Evolutionary conservation across 2,888 invertebrate genomes (phyloP), one percentile per base, ranked within the genome.

Genomic region (Acheta domesticus): DNA sequence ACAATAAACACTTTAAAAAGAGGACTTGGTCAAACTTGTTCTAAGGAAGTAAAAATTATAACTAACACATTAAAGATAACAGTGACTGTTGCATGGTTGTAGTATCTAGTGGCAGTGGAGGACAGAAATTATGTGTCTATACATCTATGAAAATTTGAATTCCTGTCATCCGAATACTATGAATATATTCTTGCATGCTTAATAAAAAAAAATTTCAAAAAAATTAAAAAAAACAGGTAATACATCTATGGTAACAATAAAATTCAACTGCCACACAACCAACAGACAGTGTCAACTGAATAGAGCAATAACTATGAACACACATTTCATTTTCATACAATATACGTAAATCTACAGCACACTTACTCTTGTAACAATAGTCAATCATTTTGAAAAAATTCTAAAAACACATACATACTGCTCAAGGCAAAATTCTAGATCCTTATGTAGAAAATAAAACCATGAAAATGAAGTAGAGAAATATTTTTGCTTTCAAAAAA

Each of bases 241-340:
- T 62, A 62, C 62, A 62, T 62, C 62, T 62, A 62, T 62, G 62
- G 62, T 62, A 62, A 62, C 62, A 62, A 62, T 62, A 62, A 62
- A 62, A 62, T 62, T 62, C 62, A 62, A 62, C 14, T 62, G 62
- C 62, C 62, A 62, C n/a, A 62, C 62, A 62, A 62, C 62, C 62
- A 62, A 62, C 62, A 62, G 4, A 62, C 62, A 62, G 14, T 62
- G 62, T 62, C 62, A 62, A 62, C 62, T 62, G 62, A 62, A 62
- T n/a, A 62, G 62, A 62, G 62, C 16, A 62, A n/a, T 62, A 62
- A 62, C 62, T 62, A 62, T 62, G 62, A 62, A 62, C 62, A 62
- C 62, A 62, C 62, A n/a, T 62, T 62, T 62, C 62, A 62, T 62
- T 36, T 36, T 36, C 36, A 62, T n/a, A 62, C 14, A 19, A n/a